These are phyloP conservation scores for Paradisaea rubra DNA, from an alignment of 2,113 vertebrate species.

Conservation along the genomic window DNA sequence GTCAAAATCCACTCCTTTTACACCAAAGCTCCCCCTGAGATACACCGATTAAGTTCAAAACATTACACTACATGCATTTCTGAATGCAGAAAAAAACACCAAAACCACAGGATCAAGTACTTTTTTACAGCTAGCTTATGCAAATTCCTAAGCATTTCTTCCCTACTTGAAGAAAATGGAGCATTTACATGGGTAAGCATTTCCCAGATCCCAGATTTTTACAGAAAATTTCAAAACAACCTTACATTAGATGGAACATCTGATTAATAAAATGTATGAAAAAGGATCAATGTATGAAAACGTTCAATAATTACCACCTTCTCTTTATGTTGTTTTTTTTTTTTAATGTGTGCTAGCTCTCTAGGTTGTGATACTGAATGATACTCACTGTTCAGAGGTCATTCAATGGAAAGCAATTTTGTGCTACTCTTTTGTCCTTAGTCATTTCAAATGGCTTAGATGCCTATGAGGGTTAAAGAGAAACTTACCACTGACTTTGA, in stretches of 20 bases:
- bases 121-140: not conserved
- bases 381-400: not conserved
- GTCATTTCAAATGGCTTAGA: not conserved
- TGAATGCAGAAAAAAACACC: not conserved
- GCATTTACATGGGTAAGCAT: not conserved
- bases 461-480: not conserved
- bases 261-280: constrained; percentile 23
- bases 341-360: not conserved
- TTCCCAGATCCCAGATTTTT: not conserved
- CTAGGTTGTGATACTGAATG: not conserved
- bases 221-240: not conserved
- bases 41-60: not conserved
- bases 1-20: constrained; percentile 36
- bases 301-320: not conserved
- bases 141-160: not conserved
- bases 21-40: not conserved
- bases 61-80: not conserved
- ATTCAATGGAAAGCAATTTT: not conserved
- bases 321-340: not conserved
- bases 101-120: not conserved
- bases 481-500: not conserved
- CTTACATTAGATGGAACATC: not conserved
- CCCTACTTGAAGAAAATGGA: not conserved
- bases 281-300: not conserved
- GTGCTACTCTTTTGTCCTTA: not conserved